A percentile compares a stretch with the other conserved stretches of the same genome.
Conservation (phyloP, 2,888 invertebrate species). For the Hofmannophila pseudospretella region DNA sequence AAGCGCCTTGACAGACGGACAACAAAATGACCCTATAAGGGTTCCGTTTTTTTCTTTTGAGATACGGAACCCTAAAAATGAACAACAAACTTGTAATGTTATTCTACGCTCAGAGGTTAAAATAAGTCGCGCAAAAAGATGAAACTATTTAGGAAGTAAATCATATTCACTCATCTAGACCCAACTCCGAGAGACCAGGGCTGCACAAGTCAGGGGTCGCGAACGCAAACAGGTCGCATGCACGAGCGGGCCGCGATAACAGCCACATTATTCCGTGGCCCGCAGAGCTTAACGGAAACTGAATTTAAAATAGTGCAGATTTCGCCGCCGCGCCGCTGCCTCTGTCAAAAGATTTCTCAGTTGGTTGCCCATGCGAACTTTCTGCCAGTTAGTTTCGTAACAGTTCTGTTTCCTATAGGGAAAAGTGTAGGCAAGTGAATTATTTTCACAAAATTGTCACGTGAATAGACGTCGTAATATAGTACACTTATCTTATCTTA, state of each 20-base stretch:
- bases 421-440: neutral
- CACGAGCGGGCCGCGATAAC: neutral
- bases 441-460: neutral
- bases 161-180: no score
- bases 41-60: no score
- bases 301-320: constrained; percentile 6
- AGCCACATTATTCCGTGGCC: neutral
- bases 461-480: no score
- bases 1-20: no score
- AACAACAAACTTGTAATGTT: no score
- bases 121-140: no score
- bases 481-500: no score
- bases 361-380: neutral
- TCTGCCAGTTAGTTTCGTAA: constrained; percentile 1
- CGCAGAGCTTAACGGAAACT: neutral
- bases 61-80: no score
- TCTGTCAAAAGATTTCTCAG: constrained; percentile 5
- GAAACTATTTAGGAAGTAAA: no score
- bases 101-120: no score
- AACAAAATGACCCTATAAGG: no score
- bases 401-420: neutral
- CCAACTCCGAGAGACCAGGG: neutral
- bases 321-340: neutral
- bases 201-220: constrained; percentile 5
- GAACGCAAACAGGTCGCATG: constrained; percentile 4